Percentiles rank a stretch among this genome's conserved stretches.
Evolutionary conservation across 1,140 invertebrate species (phyloP).

Genomic region (Rhyacophila brunnea): DNA sequence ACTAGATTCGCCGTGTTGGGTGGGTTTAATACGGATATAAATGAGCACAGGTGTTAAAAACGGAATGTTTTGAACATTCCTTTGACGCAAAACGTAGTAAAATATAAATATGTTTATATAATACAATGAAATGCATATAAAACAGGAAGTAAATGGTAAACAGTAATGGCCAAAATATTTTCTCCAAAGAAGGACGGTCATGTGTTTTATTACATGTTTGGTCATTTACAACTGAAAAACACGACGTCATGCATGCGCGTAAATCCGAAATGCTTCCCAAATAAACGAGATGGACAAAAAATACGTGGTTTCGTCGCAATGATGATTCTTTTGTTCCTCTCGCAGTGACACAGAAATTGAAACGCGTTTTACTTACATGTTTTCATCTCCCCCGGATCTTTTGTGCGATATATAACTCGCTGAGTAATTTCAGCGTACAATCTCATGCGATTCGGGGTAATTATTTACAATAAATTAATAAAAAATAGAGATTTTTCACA

Average conservation of each 20-base stretch:
- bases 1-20: no score
- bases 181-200: background rate
- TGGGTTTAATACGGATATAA: background rate
- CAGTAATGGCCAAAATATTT: constrained; percentile 1
- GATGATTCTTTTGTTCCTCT: constrained; percentile 22
- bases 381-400: no score
- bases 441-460: background rate
- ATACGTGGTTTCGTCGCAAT: constrained; percentile 11
- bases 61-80: background rate
- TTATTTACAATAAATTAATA: constrained; percentile 9
- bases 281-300: background rate
- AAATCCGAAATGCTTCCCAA: background rate
- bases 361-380: background rate
- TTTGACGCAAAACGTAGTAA: background rate
- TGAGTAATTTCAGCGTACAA: background rate
- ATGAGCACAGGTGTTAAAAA: background rate
- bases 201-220: background rate
- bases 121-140: constrained; percentile 1
- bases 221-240: background rate
- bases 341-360: constrained; percentile 16
- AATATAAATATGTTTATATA: constrained; percentile 1
- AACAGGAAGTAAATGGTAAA: background rate
- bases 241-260: background rate
- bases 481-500: constrained; percentile 16
- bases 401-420: no score